These are phyloP conservation scores for Drusus annulatus DNA, from an alignment of 1,140 invertebrate genomes.

Conservation along the genomic window DNA sequence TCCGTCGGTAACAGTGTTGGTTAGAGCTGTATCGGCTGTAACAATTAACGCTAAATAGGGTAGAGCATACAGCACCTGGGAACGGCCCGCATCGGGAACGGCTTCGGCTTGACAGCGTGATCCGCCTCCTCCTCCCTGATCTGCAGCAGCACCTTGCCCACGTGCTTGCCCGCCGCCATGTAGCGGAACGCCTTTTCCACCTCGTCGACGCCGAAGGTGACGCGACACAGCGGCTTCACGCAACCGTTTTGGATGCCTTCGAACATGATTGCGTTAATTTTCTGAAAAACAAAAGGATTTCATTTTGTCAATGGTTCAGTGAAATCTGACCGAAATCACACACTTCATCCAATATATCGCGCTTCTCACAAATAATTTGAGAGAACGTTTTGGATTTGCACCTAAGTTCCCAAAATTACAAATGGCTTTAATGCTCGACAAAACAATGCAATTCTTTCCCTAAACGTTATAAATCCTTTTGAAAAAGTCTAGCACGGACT, in stretches of 20 bases:
- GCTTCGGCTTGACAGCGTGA: constrained; percentile 60
- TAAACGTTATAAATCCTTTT: too few relatives aligned
- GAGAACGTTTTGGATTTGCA: too few relatives aligned
- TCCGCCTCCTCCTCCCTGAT: constrained; percentile 73
- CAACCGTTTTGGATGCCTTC: constrained; percentile 78
- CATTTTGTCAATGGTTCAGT: too few relatives aligned
- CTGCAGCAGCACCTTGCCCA: constrained; percentile 88
- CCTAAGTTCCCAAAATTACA: too few relatives aligned
- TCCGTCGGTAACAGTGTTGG: constrained; percentile 56
- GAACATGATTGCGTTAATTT: constrained; percentile 71
- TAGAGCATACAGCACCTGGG: not conserved
- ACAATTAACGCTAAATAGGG: too few relatives aligned
- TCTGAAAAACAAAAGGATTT: constrained; percentile 47
- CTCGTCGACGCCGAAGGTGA: constrained; percentile 75
- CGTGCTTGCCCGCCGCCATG: constrained; percentile 90
- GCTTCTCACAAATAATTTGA: too few relatives aligned
- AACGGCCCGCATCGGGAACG: not conserved
- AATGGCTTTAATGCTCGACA: too few relatives aligned
- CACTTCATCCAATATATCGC: too few relatives aligned
- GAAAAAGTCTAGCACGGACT: too few relatives aligned
- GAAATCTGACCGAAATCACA: too few relatives aligned
- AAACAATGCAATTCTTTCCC: too few relatives aligned
- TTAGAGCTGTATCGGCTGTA: too few relatives aligned
- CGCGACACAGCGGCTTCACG: constrained; percentile 75
- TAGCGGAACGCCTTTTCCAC: constrained; percentile 80